Conservation (phyloP, 2,113 vertebrate species). For the Ovis canadensis region DNA sequence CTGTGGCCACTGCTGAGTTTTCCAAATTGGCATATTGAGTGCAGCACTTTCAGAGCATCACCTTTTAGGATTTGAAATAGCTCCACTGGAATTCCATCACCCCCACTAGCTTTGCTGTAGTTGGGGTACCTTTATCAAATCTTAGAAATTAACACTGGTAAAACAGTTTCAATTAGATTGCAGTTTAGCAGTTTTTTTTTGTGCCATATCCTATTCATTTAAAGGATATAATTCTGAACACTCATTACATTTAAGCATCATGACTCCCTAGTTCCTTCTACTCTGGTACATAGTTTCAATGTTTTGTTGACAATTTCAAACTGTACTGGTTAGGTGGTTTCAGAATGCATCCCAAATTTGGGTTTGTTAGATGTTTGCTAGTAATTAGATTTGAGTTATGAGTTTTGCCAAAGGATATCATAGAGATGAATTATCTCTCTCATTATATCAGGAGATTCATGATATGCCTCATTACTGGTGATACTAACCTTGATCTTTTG, state of each 20-base stretch:
- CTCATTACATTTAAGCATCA: not conserved
- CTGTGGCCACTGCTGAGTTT: not conserved
- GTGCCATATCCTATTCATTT: not conserved
- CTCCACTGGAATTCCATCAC: not conserved
- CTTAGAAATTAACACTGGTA: not conserved
- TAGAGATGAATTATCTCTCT: not conserved
- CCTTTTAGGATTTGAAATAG: not conserved
- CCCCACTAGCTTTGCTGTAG: not conserved
- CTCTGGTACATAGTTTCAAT: not conserved
- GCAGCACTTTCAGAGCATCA: not conserved
- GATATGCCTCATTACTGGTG: not conserved
- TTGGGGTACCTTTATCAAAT: not conserved
- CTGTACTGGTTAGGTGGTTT: not conserved
- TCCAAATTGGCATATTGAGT: not conserved
- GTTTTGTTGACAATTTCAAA: not conserved
- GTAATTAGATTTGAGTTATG: not conserved
- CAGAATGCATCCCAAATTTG: not conserved
- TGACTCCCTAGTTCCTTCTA: not conserved
- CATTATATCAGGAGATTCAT: not conserved
- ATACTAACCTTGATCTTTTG: not conserved
- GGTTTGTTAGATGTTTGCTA: not conserved
- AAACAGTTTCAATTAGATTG: not conserved
- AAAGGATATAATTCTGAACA: not conserved
- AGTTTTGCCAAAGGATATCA: not conserved
- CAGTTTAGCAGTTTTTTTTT: not conserved